Percentiles rank a stretch among this genome's conserved stretches.
phyloP scores from a whole-genome alignment of 2,888 invertebrate species.

The Dryococelus australis region DNA sequence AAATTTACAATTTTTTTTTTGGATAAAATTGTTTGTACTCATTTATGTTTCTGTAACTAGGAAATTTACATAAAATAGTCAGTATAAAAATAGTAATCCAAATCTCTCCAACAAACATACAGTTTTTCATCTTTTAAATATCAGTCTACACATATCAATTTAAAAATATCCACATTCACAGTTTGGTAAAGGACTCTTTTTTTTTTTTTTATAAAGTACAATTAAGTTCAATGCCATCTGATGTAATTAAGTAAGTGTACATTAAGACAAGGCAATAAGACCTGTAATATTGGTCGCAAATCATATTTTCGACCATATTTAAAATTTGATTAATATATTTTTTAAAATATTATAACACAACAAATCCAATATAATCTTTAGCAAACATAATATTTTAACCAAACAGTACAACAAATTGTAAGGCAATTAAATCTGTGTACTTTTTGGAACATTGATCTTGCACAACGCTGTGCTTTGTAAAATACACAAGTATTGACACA shows the following conservation, averaged over 20 bases:
- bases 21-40: slow-evolving; percentile 27
- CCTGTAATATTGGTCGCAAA: background rate
- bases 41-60: slow-evolving; percentile 19
- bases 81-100: background rate
- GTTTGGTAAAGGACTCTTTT: background rate
- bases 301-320: background rate
- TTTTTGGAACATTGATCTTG: background rate
- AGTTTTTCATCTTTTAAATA: background rate
- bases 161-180: background rate
- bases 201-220: background rate
- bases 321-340: background rate
- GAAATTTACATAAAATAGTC: background rate
- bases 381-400: slow-evolving; percentile 16
- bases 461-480: too few relatives aligned
- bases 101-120: background rate
- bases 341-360: background rate
- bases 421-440: background rate
- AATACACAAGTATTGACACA: slow-evolving; percentile 8
- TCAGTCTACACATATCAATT: background rate
- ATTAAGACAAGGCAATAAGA: background rate
- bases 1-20: background rate
- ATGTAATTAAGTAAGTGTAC: background rate
- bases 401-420: background rate
- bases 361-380: slow-evolving; percentile 3
- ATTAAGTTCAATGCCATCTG: background rate